Conservation (phyloP, 2,888 invertebrate genomes). For the Eilema depressum region DNA sequence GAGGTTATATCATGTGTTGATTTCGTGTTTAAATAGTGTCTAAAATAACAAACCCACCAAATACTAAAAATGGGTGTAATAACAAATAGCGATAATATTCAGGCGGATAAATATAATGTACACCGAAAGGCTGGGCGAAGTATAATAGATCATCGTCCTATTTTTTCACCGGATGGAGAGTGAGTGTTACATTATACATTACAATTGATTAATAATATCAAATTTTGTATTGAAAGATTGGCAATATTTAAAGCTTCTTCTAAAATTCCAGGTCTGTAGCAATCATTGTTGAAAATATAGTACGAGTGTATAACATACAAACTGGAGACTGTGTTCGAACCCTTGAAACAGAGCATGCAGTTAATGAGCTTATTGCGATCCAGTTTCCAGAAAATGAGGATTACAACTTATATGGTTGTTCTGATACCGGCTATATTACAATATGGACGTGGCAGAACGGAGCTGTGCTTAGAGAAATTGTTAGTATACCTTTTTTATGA, state of each 20-base stretch:
- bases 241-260: neutral
- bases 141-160: slow-evolving; percentile 78
- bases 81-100: slow-evolving; percentile 43
- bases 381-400: slow-evolving; percentile 77
- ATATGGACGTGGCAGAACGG: slow-evolving; percentile 84
- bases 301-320: slow-evolving; percentile 78
- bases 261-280: slow-evolving; percentile 71
- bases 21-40: slow-evolving; percentile 27
- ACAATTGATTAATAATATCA: neutral
- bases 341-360: slow-evolving; percentile 72
- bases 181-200: slow-evolving; percentile 65
- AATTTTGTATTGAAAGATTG: neutral
- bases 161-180: slow-evolving; percentile 84
- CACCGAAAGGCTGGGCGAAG: slow-evolving; percentile 81
- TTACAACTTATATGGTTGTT: slow-evolving; percentile 80
- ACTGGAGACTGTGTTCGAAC: slow-evolving; percentile 78
- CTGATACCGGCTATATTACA: slow-evolving; percentile 71
- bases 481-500: slow-evolving; percentile 50
- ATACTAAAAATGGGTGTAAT: slow-evolving; percentile 70
- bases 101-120: slow-evolving; percentile 66
- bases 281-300: slow-evolving; percentile 78
- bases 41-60: neutral
- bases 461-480: slow-evolving; percentile 78
- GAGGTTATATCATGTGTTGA: slow-evolving; percentile 70
- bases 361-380: slow-evolving; percentile 70